Conservation (phyloP, 2,888 invertebrate genomes). For the Caenorhabditis sinica region DNA sequence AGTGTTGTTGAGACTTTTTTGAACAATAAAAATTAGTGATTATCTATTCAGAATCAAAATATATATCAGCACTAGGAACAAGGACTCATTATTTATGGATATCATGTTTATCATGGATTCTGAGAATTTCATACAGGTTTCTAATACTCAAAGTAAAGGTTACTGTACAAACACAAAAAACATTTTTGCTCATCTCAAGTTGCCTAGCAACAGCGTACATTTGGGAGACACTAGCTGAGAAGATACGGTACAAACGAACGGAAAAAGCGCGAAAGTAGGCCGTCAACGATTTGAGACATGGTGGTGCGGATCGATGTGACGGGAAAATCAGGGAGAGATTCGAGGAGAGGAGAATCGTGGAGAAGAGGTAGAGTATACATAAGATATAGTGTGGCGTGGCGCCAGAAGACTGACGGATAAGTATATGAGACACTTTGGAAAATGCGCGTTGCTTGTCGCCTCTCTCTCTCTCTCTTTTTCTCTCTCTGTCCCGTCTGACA, state of each 20-base stretch:
- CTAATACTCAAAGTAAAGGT: no score
- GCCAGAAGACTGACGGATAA: constrained; percentile 64
- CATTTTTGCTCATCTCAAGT: not conserved
- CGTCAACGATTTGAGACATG: constrained; percentile 36
- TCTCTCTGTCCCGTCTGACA: constrained; percentile 8
- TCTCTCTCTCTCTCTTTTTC: not conserved
- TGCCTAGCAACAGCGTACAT: not conserved
- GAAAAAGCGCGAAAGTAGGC: constrained; percentile 61
- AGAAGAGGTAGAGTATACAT: constrained; percentile 61
- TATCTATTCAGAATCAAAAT: no score
- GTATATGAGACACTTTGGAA: constrained; percentile 66
- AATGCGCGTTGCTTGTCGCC: constrained; percentile 61
- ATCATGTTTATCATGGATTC: no score
- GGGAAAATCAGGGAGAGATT: constrained; percentile 33
- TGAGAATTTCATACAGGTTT: no score
- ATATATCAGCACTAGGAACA: no score
- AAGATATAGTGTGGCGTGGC: constrained; percentile 66
- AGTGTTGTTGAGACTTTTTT: no score
- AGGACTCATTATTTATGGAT: no score
- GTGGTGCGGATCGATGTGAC: constrained; percentile 32
- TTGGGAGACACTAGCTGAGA: not conserved
- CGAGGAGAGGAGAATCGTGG: constrained; percentile 27
- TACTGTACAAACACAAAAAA: no score
- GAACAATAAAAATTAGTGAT: no score
- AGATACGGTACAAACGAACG: constrained; percentile 48